These are phyloP conservation scores for Micromesistius poutassou DNA, from an alignment of 2,797 vertebrate genomes.

Conservation along the genomic window DNA sequence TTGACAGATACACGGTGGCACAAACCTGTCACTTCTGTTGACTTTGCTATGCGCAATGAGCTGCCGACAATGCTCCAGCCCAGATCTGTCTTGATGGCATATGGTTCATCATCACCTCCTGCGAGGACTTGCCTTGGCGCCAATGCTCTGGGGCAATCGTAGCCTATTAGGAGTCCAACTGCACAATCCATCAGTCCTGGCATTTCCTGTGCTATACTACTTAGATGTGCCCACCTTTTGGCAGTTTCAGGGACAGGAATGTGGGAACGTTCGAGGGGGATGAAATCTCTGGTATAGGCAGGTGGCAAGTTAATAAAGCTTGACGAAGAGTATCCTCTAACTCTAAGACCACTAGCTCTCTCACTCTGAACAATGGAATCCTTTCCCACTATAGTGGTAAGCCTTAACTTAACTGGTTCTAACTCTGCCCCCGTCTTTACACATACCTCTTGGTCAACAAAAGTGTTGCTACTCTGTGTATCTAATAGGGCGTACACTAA, in stretches of 20 bases:
- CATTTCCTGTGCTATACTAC: neutral
- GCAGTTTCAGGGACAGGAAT: neutral
- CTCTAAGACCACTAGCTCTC: neutral
- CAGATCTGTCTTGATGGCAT: neutral
- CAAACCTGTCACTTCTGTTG: too few relatives aligned
- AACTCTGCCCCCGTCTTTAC: too few relatives aligned
- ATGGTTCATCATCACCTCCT: neutral
- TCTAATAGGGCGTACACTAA: slow-evolving; percentile 14
- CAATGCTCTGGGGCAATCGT: neutral
- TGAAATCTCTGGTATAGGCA: slow-evolving; percentile 5
- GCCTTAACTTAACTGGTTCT: neutral
- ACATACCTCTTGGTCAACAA: too few relatives aligned
- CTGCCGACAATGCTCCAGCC: neutral
- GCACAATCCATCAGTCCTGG: neutral
- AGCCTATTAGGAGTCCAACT: neutral
- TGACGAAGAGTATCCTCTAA: neutral
- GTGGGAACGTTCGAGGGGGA: neutral
- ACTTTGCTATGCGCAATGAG: too few relatives aligned
- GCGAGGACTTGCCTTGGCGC: neutral
- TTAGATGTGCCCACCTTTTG: neutral
- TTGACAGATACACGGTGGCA: too few relatives aligned
- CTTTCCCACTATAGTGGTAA: neutral
- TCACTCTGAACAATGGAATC: neutral
- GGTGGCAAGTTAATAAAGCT: neutral
- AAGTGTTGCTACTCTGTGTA: slow-evolving; percentile 1